Evolutionary conservation across 2,113 vertebrate species (phyloP).

Genomic region (Equus quagga): DNA sequence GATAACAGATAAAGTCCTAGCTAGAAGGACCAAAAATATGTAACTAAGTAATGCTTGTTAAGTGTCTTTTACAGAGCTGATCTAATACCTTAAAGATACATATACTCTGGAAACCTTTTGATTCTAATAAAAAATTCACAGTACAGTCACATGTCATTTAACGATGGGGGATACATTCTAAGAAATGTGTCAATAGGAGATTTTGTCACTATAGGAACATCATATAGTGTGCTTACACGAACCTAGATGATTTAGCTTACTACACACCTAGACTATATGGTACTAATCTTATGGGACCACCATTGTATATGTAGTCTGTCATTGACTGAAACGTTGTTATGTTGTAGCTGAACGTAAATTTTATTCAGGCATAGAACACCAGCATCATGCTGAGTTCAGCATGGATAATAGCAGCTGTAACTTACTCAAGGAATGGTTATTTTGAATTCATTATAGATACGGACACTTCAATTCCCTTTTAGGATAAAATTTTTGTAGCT

Average conservation of each 20-base stretch:
- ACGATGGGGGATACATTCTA: too few species aligned
- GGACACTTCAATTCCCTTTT: background rate
- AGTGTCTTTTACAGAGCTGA: constrained; percentile 23
- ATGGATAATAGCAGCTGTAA: background rate
- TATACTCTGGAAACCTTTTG: background rate
- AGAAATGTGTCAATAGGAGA: too few species aligned
- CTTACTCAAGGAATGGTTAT: constrained; percentile 35
- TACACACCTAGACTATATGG: too few species aligned
- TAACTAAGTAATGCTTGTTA: constrained; percentile 25
- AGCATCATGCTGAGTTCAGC: background rate
- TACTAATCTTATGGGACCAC: too few species aligned
- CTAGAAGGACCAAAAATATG: constrained; percentile 1
- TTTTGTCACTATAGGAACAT: too few species aligned
- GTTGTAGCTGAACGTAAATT: background rate
- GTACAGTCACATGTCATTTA: background rate
- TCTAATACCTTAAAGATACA: background rate
- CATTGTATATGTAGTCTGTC: too few species aligned
- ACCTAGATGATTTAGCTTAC: too few species aligned
- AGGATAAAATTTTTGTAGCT: background rate
- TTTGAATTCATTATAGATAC: constrained; percentile 28
- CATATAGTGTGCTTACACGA: too few species aligned
- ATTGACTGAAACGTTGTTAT: too few species aligned
- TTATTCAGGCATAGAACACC: background rate
- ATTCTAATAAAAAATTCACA: constrained; percentile 40
- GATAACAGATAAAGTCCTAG: background rate